Conservation (phyloP, 1,140 invertebrate genomes). For the Vanessa atalanta region DNA sequence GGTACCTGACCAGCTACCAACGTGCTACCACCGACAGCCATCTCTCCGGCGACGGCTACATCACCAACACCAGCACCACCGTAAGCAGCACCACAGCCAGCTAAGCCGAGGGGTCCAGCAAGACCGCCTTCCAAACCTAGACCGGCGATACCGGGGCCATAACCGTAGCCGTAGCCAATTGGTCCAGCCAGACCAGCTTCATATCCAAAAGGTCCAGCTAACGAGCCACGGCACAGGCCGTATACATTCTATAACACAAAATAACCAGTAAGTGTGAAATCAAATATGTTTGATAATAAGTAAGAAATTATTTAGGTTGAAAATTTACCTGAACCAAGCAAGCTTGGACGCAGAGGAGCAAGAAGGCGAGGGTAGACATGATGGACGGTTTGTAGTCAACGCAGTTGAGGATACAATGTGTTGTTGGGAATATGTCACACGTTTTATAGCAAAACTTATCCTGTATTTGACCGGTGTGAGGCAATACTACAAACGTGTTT, state of each 20-base stretch:
- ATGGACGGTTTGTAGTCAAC: conserved; percentile 25
- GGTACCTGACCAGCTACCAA: conserved; percentile 36
- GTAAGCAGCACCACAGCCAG: conserved; percentile 23
- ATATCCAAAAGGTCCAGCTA: background rate
- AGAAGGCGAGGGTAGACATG: conserved; percentile 51
- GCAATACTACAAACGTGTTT: no score
- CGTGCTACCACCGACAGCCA: conserved; percentile 35
- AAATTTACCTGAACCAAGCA: conserved; percentile 50
- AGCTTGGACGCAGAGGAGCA: conserved; percentile 53
- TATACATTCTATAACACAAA: conserved; percentile 30
- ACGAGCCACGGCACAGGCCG: conserved; percentile 18
- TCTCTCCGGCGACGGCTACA: conserved; percentile 40
- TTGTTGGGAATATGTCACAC: background rate
- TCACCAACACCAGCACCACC: conserved; percentile 43
- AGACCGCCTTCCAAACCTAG: background rate
- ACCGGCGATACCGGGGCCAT: background rate
- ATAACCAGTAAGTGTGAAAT: background rate
- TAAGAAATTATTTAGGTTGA: no score
- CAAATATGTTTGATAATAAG: no score
- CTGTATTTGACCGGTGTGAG: conserved; percentile 40
- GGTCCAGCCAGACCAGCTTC: background rate
- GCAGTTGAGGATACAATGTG: background rate
- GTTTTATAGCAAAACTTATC: background rate
- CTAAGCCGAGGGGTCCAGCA: background rate
- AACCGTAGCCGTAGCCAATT: background rate